Evolutionary conservation across 2,113 vertebrate species (phyloP).

Genomic region (Nerophis lumbriciformis): DNA sequence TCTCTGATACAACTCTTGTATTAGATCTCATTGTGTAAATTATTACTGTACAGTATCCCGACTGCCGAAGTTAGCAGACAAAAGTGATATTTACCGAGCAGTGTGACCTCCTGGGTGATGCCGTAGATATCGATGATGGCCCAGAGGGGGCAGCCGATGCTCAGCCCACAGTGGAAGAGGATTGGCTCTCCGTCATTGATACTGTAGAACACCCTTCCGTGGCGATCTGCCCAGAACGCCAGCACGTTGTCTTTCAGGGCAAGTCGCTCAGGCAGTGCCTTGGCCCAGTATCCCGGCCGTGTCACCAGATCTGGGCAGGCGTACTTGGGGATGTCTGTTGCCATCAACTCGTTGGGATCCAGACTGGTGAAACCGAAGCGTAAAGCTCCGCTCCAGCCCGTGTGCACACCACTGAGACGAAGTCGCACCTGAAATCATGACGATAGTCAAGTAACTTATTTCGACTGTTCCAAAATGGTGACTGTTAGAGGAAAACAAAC

Average conservation of each 20-base stretch:
- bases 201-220: constrained; percentile 95
- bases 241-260: constrained; percentile 89
- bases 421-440: constrained; percentile 74
- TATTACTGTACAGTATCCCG: background rate
- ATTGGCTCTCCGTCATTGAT: constrained; percentile 91
- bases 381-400: constrained; percentile 93
- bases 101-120: constrained; percentile 94
- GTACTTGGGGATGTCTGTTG: constrained; percentile 93
- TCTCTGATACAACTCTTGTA: background rate
- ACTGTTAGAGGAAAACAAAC: constrained; percentile 24
- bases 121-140: constrained; percentile 97
- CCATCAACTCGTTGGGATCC: constrained; percentile 85
- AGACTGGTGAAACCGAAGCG: constrained; percentile 95
- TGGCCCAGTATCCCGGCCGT: constrained; percentile 94
- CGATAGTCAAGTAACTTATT: background rate
- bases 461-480: background rate
- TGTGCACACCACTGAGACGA: constrained; percentile 87
- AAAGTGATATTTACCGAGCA: constrained; percentile 80
- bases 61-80: background rate
- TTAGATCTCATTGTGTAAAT: background rate
- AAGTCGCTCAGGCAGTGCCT: constrained; percentile 92
- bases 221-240: constrained; percentile 95
- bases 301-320: constrained; percentile 96
- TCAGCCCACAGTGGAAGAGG: constrained; percentile 96
- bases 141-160: constrained; percentile 92